Evolutionary conservation across 2,888 invertebrate genomes (phyloP), one percentile per base, ranked within the genome.

Genomic region (Molorchus minor): DNA sequence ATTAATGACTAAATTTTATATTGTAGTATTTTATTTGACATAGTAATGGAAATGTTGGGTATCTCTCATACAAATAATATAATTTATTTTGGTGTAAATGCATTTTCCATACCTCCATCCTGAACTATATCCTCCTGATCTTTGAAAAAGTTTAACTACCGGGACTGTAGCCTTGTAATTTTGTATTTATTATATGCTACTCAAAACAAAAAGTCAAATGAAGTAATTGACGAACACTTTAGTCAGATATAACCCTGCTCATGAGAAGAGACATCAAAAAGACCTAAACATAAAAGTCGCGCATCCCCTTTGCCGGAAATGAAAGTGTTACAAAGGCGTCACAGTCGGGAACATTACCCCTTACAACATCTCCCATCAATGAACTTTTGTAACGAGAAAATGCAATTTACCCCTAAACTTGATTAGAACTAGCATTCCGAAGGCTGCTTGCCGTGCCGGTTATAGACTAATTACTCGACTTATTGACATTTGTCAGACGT

Each of bases 301-400:
- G 58, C 67, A 57, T 62, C 67, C 65, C 64, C 61, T 58, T 52
- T 61, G 51, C 69, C 71, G 75, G 75, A 76, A 74, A 77, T 77
- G 75, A 74, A 74, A 75, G 72, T 73, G 75, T 76, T 75, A 72
- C 72, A 74, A 76, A 74, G 73, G 72, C 70, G 71, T 70, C 67
- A 71, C 71, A 72, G 73, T 74, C 67, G 68, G n/a, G 70, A 72
- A 71, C 71, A 74, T 74, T 72, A 67, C 67, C 71, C 64, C 68
- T 66, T 62, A 55, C 60, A 54, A 19, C 16, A 45, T 54, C 59
- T 46, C 59, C 64, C 54, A 54, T 65, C 62, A 64, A 64, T 69
- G 72, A 74, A 73, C 73, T 75, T 73, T 73, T 71, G 71, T 73
- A 75, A 76, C 73, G 71, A 71, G 75, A 73, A 75, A 76, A 77